Conservation (phyloP, 2,797 vertebrate genomes). For the Pelobates cultripes region DNA sequence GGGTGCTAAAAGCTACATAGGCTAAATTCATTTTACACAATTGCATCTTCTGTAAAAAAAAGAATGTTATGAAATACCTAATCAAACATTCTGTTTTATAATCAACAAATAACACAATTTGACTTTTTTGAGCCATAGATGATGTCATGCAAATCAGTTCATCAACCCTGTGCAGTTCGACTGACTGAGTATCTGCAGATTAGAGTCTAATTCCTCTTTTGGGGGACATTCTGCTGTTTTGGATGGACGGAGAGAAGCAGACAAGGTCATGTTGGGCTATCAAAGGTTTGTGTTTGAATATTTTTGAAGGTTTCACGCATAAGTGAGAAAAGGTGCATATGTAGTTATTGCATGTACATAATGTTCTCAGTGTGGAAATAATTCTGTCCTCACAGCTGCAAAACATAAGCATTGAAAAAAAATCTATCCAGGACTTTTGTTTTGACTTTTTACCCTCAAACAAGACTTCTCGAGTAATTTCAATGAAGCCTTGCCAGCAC, state of each 20-base stretch:
- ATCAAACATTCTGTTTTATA: too few species aligned
- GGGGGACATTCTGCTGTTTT: too few species aligned
- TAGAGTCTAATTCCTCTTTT: too few species aligned
- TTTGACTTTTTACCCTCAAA: slow-evolving; percentile 45
- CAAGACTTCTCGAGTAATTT: slow-evolving; percentile 25
- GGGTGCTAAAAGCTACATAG: too few species aligned
- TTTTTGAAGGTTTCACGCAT: slow-evolving; percentile 15
- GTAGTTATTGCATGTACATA: not conserved
- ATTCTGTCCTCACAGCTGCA: slow-evolving; percentile 15
- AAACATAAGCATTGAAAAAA: slow-evolving; percentile 12
- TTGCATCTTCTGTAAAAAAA: too few species aligned
- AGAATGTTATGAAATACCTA: too few species aligned
- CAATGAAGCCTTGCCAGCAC: slow-evolving; percentile 12
- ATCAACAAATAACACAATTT: too few species aligned
- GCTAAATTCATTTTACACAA: too few species aligned
- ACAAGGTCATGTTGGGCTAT: slow-evolving; percentile 24
- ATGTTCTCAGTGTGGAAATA: slow-evolving; percentile 5
- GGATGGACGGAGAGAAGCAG: not conserved
- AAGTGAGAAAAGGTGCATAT: slow-evolving; percentile 18
- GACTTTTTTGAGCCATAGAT: too few species aligned
- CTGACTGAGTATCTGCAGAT: too few species aligned
- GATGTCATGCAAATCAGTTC: too few species aligned
- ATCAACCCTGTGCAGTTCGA: too few species aligned
- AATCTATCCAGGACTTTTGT: slow-evolving; percentile 24
- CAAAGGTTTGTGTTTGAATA: slow-evolving; percentile 4